Percentiles rank a stretch among this genome's conserved stretches.
Evolutionary conservation across 2,888 invertebrate genomes (phyloP).

Genomic region (Tetragonisca angustula): DNA sequence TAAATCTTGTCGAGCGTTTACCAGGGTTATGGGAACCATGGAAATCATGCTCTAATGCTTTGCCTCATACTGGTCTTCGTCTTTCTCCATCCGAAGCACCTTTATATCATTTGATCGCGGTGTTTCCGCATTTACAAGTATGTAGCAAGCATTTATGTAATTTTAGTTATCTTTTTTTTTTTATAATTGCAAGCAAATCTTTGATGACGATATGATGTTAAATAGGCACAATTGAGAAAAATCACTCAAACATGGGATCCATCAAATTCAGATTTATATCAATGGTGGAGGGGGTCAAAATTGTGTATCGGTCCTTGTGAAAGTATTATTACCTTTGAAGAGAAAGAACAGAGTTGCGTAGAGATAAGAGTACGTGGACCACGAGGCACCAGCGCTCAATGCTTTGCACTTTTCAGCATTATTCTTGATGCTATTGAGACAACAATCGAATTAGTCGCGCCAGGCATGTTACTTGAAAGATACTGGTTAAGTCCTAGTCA

Average conservation of each 20-base stretch:
- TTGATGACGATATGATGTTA: background rate
- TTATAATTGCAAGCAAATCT: conserved; percentile 17
- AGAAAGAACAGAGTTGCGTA: conserved; percentile 85
- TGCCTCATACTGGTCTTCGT: conserved; percentile 88
- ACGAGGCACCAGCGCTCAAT: conserved; percentile 85
- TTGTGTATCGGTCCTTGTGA: conserved; percentile 89
- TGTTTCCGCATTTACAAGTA: conserved; percentile 89
- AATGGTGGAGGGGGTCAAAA: conserved; percentile 90
- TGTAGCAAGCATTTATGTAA: conserved; percentile 9
- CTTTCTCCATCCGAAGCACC: conserved; percentile 86
- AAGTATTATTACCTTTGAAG: conserved; percentile 88
- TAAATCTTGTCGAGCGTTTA: conserved; percentile 88
- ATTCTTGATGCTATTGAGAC: conserved; percentile 87
- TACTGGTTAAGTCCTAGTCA: conserved; percentile 88
- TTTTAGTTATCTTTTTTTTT: background rate
- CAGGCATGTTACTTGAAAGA: conserved; percentile 88
- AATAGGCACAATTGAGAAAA: conserved; percentile 86
- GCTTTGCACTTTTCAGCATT: conserved; percentile 90
- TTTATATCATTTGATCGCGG: conserved; percentile 87
- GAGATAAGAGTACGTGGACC: conserved; percentile 89
- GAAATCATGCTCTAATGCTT: conserved; percentile 84
- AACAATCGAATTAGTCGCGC: conserved; percentile 88
- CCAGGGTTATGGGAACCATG: conserved; percentile 89
- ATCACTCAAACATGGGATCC: conserved; percentile 85
- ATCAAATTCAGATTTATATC: conserved; percentile 88